Evolutionary conservation across 2,888 invertebrate genomes (phyloP), one percentile per base, ranked within the genome.

Genomic region (Willowsia nigromaculata): DNA sequence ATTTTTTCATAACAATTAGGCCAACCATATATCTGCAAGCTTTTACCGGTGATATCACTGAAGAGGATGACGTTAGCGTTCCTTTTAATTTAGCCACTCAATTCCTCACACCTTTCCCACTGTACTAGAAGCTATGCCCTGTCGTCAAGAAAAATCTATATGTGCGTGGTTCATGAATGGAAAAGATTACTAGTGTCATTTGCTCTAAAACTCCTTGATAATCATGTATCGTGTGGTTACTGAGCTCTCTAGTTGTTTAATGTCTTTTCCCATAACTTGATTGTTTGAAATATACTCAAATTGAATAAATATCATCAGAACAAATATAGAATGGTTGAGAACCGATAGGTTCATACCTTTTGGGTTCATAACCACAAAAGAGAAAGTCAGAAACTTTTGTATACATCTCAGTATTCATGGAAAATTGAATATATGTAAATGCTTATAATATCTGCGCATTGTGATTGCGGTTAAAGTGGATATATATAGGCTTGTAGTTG

Each of bases 121-220:
- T 9, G 18, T 30, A 30, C 30, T 62, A 37, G 68, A 37, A 27
- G 30, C 62, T 30, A 6, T 11, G 6, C 18, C n/a, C 50, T 18
- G n/a, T 22, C 1, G 37, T n/a, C n/a, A n/a, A 68, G 68, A 9
- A 4, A 71, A 43, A 13, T 11, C 3, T 25, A n/a, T 62, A 53
- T 68, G 65, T 33, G n/a, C n/a, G 56, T 40, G 47, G 71, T 15
- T 87, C 53, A 81, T 81, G 71, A 68, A 80, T 80, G 71, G 22
- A 81, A 56, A 53, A 81, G 80, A 87, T 87, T 87, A 87, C 56
- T 71, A 71, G 40, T 71, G 56, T 87, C 80, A 87, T 87, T 87
- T 80, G n/a, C 81, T 33, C 68, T 27, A 71, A n/a, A 80, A 80
- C 80, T 78, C 43, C 53, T 37, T 37, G 37, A 68, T 80, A 62